Evolutionary conservation across 2,888 invertebrate species (phyloP).

Genomic region (Lasioglossum calceatum): DNA sequence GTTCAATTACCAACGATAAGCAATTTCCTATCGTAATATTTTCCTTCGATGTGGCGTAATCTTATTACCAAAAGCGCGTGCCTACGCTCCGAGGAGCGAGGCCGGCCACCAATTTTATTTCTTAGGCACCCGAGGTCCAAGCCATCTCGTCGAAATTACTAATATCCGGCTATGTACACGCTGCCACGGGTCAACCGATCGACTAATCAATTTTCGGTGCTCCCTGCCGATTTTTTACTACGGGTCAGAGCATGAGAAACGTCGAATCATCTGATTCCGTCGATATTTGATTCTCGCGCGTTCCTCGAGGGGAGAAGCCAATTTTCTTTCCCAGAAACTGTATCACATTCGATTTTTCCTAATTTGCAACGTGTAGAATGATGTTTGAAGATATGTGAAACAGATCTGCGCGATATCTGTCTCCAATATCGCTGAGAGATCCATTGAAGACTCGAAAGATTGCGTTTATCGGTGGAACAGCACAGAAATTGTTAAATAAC

Average conservation of each 20-base stretch:
- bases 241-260: neutral
- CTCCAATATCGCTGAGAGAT: neutral
- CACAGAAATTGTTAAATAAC: neutral
- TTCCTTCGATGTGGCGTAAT: constrained; percentile 18
- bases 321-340: neutral
- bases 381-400: neutral
- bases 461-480: neutral
- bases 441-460: neutral
- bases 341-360: neutral
- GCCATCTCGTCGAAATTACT: constrained; percentile 75
- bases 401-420: neutral
- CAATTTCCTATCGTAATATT: constrained; percentile 53
- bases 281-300: neutral
- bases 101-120: constrained; percentile 65
- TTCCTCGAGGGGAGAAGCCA: neutral
- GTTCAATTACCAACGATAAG: neutral
- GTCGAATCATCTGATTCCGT: neutral
- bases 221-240: neutral
- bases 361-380: neutral
- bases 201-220: constrained; percentile 2
- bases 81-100: neutral
- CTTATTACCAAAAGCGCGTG: constrained; percentile 61
- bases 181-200: constrained; percentile 17
- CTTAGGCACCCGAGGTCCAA: constrained; percentile 52
- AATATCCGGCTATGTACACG: constrained; percentile 78